A percentile compares a stretch with the other conserved stretches of the same genome.
phyloP scores from a whole-genome alignment of 2,888 invertebrate genomes.

The Tenthredo distinguenda region DNA sequence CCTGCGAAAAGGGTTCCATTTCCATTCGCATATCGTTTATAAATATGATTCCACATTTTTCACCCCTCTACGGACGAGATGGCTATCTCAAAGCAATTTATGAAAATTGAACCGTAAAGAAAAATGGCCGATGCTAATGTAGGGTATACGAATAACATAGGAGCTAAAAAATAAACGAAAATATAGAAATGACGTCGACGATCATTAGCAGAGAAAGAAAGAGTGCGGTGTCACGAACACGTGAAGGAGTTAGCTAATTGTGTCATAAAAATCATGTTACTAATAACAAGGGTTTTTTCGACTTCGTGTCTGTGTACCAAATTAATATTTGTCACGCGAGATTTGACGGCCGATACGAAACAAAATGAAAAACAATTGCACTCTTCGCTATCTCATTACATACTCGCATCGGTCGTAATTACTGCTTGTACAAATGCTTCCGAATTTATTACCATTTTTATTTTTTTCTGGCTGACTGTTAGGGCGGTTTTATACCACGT shows the following conservation, averaged over 20 bases:
- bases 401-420: neutral
- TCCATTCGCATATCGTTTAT: neutral
- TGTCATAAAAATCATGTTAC: constrained; percentile 4
- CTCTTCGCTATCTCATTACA: neutral
- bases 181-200: neutral
- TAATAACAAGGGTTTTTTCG: neutral
- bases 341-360: neutral
- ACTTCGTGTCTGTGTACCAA: neutral
- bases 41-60: neutral
- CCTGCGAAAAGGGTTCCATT: neutral
- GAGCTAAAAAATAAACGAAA: neutral
- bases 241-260: neutral
- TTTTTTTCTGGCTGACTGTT: neutral
- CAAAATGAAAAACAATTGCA: neutral
- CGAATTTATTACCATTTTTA: neutral
- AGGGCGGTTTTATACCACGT: constrained; percentile 1
- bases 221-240: neutral
- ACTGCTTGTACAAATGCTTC: neutral
- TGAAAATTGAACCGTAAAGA: neutral
- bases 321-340: constrained; percentile 1
- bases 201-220: neutral
- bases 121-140: neutral
- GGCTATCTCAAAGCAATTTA: neutral
- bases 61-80: neutral
- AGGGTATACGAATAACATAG: neutral